Conservation (phyloP, 2,888 invertebrate genomes). For the Acleris cristana region DNA sequence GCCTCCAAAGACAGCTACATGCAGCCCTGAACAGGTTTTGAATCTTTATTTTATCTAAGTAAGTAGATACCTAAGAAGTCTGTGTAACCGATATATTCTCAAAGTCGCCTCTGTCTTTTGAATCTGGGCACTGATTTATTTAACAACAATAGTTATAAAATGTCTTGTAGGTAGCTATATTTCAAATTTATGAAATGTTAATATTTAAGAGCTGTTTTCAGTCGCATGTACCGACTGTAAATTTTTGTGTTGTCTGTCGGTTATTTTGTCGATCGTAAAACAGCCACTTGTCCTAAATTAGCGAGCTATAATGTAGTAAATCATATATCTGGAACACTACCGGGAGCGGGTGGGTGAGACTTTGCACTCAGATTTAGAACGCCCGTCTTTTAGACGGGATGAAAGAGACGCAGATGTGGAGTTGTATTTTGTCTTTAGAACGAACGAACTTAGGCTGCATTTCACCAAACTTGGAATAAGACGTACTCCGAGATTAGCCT, state of each 20-base stretch:
- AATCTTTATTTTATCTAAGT: too few relatives aligned
- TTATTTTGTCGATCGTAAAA: constrained; percentile 48
- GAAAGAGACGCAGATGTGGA: constrained; percentile 1
- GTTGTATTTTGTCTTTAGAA: not conserved
- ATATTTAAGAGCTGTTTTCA: not conserved
- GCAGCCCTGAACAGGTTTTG: too few relatives aligned
- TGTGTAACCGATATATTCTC: too few relatives aligned
- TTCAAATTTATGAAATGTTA: not conserved
- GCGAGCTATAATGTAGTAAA: constrained; percentile 59
- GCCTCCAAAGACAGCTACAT: too few relatives aligned
- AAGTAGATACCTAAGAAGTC: too few relatives aligned
- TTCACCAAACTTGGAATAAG: too few relatives aligned
- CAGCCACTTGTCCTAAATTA: constrained; percentile 71
- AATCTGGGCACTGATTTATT: not conserved
- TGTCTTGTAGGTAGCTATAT: not conserved
- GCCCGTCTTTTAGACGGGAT: not conserved
- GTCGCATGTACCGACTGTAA: constrained; percentile 5
- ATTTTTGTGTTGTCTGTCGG: constrained; percentile 28
- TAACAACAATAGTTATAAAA: not conserved
- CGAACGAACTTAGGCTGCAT: too few relatives aligned
- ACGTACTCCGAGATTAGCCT: too few relatives aligned
- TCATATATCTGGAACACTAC: constrained; percentile 47
- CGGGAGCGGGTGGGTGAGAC: constrained; percentile 4
- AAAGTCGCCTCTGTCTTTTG: too few relatives aligned
- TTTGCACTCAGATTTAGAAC: constrained; percentile 1